Conservation (phyloP, 2,797 vertebrate species). For the Thunnus albacares region DNA sequence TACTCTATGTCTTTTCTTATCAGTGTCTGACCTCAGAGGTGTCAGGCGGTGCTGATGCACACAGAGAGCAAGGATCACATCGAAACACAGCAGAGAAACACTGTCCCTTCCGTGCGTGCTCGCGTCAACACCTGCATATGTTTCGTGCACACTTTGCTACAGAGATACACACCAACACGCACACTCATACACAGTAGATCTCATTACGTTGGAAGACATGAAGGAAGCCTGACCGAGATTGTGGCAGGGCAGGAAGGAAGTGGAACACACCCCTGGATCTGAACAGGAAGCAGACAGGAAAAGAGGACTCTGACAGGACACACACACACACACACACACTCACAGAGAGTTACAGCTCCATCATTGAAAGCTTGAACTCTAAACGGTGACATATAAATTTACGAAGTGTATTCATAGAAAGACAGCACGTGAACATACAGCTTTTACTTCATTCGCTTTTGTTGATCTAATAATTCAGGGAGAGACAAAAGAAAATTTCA, state of each 20-base stretch:
- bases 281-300: conserved; percentile 81
- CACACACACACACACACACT: conserved; percentile 28
- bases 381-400: conserved; percentile 15
- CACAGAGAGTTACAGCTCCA: conserved; percentile 19
- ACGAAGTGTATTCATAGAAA: conserved; percentile 16
- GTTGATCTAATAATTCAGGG: background rate
- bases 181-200: conserved; percentile 39
- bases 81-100: conserved; percentile 39
- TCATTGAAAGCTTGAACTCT: conserved; percentile 33
- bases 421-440: background rate
- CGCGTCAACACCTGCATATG: conserved; percentile 36
- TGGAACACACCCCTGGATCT: conserved; percentile 80
- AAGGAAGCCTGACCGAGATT: conserved; percentile 79
- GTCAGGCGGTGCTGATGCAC: conserved; percentile 25
- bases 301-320: conserved; percentile 68
- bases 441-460: conserved; percentile 12
- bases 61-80: conserved; percentile 36
- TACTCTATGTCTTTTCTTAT: conserved; percentile 65
- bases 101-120: conserved; percentile 16
- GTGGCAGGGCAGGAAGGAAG: conserved; percentile 78
- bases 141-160: background rate
- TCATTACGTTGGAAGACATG: conserved; percentile 65
- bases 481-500: background rate
- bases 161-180: conserved; percentile 21
- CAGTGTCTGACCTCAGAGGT: conserved; percentile 70